A percentile compares a stretch with the other conserved stretches of the same genome.
Evolutionary conservation across 2,797 vertebrate genomes (phyloP).

Genomic region (Coracias cyanogaster): DNA sequence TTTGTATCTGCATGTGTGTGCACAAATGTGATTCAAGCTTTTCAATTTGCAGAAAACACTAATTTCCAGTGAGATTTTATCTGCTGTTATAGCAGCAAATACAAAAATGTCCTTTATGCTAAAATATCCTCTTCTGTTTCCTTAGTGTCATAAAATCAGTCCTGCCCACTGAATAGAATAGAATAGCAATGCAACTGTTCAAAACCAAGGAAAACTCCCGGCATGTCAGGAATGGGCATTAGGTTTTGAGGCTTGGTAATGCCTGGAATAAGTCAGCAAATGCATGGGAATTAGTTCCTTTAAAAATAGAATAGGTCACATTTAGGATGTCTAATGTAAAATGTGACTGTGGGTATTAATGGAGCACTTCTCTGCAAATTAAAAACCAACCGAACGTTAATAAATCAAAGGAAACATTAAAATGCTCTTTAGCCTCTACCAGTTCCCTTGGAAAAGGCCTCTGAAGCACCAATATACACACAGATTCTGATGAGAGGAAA

Average conservation of each 20-base stretch:
- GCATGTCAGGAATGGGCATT: not conserved
- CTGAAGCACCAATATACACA: not conserved
- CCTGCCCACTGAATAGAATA: not conserved
- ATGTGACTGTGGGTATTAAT: not conserved
- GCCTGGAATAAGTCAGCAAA: not conserved
- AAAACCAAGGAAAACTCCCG: not conserved
- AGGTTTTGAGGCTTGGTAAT: not conserved
- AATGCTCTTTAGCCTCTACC: not conserved
- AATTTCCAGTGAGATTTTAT: not conserved
- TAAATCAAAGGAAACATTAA: constrained; percentile 41
- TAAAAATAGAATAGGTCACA: constrained; percentile 1
- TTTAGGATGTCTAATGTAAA: not conserved
- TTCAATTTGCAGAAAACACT: not conserved
- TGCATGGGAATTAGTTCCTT: not conserved
- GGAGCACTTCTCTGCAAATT: not conserved
- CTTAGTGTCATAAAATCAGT: not conserved
- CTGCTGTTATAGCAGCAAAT: not conserved
- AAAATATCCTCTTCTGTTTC: not conserved
- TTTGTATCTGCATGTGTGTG: not conserved
- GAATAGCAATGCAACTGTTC: not conserved
- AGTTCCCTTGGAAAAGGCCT: not conserved
- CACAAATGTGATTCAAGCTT: not conserved
- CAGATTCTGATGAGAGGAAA: not conserved
- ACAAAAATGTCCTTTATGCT: not conserved
- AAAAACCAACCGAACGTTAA: not conserved